phyloP scores from a whole-genome alignment of 2,888 invertebrate species.

The Xanthia togata region DNA sequence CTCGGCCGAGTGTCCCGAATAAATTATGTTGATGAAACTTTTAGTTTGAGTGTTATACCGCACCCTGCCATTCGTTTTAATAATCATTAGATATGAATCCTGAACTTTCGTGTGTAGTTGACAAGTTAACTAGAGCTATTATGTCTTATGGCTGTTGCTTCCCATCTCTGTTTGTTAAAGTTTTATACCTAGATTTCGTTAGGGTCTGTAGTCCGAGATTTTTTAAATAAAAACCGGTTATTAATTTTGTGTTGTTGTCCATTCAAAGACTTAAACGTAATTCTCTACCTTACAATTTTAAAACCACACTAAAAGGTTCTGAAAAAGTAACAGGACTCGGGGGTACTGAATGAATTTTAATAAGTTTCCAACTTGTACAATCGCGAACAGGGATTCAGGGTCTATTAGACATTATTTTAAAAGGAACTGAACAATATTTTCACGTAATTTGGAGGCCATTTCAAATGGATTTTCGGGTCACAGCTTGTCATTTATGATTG shows the following conservation, averaged over 20 bases:
- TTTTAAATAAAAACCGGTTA: background rate
- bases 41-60: constrained; percentile 81
- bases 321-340: constrained; percentile 20
- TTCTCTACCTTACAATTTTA: constrained; percentile 8
- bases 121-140: constrained; percentile 28
- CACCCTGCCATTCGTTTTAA: constrained; percentile 73
- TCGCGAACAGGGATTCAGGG: constrained; percentile 50
- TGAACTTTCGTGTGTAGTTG: constrained; percentile 48
- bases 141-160: constrained; percentile 17
- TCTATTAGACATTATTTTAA: constrained; percentile 55
- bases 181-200: background rate
- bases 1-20: constrained; percentile 84
- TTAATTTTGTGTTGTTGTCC: background rate
- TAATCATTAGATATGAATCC: constrained; percentile 77
- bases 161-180: background rate
- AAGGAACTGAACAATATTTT: constrained; percentile 57
- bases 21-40: constrained; percentile 88
- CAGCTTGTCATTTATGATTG: constrained; percentile 54
- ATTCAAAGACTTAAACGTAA: background rate
- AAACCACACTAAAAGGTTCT: constrained; percentile 39
- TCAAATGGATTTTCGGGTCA: constrained; percentile 42
- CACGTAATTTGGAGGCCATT: constrained; percentile 50
- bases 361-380: constrained; percentile 58
- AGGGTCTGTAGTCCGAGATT: background rate
- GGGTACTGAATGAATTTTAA: constrained; percentile 56